A percentile compares a stretch with the other conserved stretches of the same genome.
phyloP scores from a whole-genome alignment of 2,888 invertebrate species.

The Serripes groenlandicus region DNA sequence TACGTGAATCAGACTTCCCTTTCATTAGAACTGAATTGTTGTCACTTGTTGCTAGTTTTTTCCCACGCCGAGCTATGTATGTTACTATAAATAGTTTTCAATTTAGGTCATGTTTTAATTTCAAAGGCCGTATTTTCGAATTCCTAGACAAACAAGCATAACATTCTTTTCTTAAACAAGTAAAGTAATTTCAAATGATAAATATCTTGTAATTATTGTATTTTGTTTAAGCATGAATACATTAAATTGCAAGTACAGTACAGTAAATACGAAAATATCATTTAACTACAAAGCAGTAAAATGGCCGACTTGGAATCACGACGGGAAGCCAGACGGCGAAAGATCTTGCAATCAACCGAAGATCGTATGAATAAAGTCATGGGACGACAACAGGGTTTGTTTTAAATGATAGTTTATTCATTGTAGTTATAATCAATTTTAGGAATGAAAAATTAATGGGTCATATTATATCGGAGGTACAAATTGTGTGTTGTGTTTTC shows the following conservation, averaged over 20 bases:
- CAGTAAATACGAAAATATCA: no score
- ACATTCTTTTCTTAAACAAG: no score
- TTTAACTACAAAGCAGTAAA: constrained; percentile 34
- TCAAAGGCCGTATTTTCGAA: no score
- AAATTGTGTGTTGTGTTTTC: no score
- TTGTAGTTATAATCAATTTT: not conserved
- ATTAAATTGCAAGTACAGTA: no score
- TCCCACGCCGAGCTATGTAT: constrained; percentile 36
- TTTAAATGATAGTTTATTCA: not conserved
- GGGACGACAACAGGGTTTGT: constrained; percentile 37
- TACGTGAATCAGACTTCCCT: not conserved
- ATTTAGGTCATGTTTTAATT: not conserved
- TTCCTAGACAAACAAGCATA: no score
- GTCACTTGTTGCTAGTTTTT: constrained; percentile 37
- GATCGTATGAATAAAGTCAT: constrained; percentile 75
- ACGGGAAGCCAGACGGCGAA: constrained; percentile 76
- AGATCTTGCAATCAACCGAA: constrained; percentile 78
- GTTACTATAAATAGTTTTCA: constrained; percentile 5
- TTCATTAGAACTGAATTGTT: constrained; percentile 3
- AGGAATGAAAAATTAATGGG: not conserved
- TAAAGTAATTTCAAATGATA: no score
- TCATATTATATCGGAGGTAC: no score
- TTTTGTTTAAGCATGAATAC: no score
- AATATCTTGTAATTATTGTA: no score
- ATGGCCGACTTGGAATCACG: constrained; percentile 74